These are phyloP conservation scores for Beris morrisii DNA, from an alignment of 2,888 invertebrate species.

Conservation along the genomic window DNA sequence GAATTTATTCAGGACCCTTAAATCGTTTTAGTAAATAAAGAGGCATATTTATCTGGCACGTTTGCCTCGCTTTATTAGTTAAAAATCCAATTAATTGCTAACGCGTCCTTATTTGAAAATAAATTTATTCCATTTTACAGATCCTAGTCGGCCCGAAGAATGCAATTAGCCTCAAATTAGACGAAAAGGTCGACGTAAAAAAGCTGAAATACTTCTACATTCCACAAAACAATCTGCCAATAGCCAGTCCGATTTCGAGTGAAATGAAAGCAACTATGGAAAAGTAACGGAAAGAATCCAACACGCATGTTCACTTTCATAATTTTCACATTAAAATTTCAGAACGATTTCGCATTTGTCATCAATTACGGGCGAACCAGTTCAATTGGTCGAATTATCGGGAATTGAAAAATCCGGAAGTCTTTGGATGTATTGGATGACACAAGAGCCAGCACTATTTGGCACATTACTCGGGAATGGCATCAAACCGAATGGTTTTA, in stretches of 20 bases:
- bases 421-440: constrained; percentile 78
- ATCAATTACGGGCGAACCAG: constrained; percentile 47
- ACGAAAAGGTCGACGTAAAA: constrained; percentile 65
- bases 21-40: too few relatives aligned
- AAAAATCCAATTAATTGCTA: too few relatives aligned
- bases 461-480: constrained; percentile 66
- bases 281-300: constrained; percentile 52
- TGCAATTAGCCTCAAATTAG: constrained; percentile 61
- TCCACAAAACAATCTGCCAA: constrained; percentile 71
- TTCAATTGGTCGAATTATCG: constrained; percentile 49
- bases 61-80: too few relatives aligned
- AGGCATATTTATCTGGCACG: too few relatives aligned
- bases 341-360: constrained; percentile 57
- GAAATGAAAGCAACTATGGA: constrained; percentile 68
- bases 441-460: constrained; percentile 68
- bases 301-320: not conserved
- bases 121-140: constrained; percentile 31
- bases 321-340: constrained; percentile 31
- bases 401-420: constrained; percentile 59
- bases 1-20: too few relatives aligned
- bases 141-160: constrained; percentile 57
- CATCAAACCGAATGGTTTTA: constrained; percentile 58
- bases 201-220: constrained; percentile 76
- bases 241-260: constrained; percentile 69
- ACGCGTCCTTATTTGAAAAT: too few relatives aligned